These are phyloP conservation scores for Ictalurus furcatus DNA, from an alignment of 2,113 vertebrate species.

Conservation along the genomic window DNA sequence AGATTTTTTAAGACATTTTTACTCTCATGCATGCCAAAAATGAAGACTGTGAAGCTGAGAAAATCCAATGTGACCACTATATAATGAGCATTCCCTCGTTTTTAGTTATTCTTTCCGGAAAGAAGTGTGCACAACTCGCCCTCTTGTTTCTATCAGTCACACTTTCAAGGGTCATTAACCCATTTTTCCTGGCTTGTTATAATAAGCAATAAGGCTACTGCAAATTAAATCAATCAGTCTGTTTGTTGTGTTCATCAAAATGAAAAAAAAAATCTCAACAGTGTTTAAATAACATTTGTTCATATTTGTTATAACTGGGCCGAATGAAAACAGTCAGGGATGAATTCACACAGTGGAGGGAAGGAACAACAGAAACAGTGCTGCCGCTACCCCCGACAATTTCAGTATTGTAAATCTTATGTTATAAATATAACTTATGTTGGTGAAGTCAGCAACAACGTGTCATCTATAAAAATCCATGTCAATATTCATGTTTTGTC, in stretches of 20 bases:
- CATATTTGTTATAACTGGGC: not conserved
- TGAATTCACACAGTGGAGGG: not conserved
- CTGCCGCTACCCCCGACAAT: not conserved
- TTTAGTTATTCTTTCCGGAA: not conserved
- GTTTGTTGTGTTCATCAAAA: not conserved
- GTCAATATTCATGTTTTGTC: not conserved
- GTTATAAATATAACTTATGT: not conserved
- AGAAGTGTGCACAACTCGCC: not conserved
- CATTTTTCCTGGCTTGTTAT: not conserved
- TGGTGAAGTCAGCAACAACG: not conserved
- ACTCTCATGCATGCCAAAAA: not conserved
- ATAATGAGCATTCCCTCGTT: not conserved
- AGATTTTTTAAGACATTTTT: not conserved
- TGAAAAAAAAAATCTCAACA: not conserved
- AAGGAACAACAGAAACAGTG: not conserved
- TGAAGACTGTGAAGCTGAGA: not conserved
- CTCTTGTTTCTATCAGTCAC: constrained; percentile 2
- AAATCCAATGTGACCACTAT: not conserved
- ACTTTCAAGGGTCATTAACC: not conserved
- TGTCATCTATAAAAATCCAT: not conserved
- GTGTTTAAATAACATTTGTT: not conserved
- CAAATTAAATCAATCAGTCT: not conserved
- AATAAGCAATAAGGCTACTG: not conserved
- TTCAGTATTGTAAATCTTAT: not conserved
- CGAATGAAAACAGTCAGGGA: not conserved